phyloP scores from a whole-genome alignment of 2,797 vertebrate species.

The Vipera ursinii region DNA sequence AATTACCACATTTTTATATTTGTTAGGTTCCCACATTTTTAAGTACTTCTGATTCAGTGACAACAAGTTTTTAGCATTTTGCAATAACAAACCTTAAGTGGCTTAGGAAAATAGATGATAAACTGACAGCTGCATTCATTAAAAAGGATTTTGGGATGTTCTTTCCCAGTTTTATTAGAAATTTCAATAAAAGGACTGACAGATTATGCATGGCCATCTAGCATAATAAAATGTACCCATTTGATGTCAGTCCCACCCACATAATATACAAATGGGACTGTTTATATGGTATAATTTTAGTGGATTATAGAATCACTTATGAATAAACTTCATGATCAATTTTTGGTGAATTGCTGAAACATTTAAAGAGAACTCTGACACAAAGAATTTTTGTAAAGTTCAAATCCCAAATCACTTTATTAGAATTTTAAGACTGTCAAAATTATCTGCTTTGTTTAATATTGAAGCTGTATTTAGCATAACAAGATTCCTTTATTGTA shows the following conservation, averaged over 20 bases:
- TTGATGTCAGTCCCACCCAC: neutral
- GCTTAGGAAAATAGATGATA: neutral
- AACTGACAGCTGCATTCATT: neutral
- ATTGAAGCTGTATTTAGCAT: neutral
- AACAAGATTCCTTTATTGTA: neutral
- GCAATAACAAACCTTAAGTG: neutral
- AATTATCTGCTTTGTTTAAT: neutral
- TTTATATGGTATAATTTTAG: neutral
- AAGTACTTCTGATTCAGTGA: neutral
- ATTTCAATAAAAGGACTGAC: neutral
- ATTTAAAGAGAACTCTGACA: neutral
- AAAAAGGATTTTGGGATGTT: neutral
- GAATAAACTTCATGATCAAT: neutral
- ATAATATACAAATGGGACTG: neutral
- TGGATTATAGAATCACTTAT: neutral
- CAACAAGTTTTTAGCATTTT: neutral
- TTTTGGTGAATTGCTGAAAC: neutral
- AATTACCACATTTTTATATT: neutral
- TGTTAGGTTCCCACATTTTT: neutral
- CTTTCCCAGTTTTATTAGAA: neutral
- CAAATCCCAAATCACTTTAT: neutral
- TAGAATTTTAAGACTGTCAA: neutral
- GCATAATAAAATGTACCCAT: neutral
- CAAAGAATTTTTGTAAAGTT: neutral
- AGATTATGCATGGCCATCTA: neutral